Base-by-base conservation (phyloP, 2,113 vertebrate genomes). In the Thermophis baileyi region DNA sequence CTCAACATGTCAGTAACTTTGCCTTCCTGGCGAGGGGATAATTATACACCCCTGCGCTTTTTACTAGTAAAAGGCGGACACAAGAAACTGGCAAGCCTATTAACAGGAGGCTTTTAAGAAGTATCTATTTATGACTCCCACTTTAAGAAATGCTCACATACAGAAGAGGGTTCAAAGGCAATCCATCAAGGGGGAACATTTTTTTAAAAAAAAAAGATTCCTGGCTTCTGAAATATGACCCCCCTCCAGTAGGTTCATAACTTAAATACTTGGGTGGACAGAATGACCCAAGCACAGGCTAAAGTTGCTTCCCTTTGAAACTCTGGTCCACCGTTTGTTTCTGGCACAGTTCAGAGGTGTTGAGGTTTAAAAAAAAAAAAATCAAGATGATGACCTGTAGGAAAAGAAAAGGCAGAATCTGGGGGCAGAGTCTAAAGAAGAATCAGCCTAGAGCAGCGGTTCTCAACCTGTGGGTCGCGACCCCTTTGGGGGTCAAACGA, bases 1-100 rank as follows among this genome's bases (percentile, higher is more conserved):
- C 98, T 99, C 98, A 98, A 98, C 98, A 98, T 98, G 98, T 99
- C 99, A 98, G 97, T 96, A 98, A 98, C 98, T 98, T 98, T 98
- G 98, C 98, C 98, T 97, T 98, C 97, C 97, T 97, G 92, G 96
- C 92, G 93, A 94, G 10, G 96, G 95, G 93, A 93, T 94, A 96
- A 97, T 97, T 96, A 97, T 95, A 96, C 96, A 97, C 95, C 93
- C 92, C 87, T 81, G 91, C 9, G 88, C 92, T 93, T 96, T 92
- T 93, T 95, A 93, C 95, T 94, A 97, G 94, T 98, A 97, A 95
- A 96, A 90, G 98, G 97, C 95, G 93, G 96, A 88, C 46, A 87
- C 92, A 94, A 54, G 92, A 94, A 95, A 54, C 88, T 94, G 92
- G 92, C 50, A 91, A 94, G 93, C 85, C 93, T 93, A 91, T 92